Percentiles rank a stretch among this genome's conserved stretches.
phyloP scores from a whole-genome alignment of 2,797 vertebrate species.

The Hippoglossus hippoglossus region DNA sequence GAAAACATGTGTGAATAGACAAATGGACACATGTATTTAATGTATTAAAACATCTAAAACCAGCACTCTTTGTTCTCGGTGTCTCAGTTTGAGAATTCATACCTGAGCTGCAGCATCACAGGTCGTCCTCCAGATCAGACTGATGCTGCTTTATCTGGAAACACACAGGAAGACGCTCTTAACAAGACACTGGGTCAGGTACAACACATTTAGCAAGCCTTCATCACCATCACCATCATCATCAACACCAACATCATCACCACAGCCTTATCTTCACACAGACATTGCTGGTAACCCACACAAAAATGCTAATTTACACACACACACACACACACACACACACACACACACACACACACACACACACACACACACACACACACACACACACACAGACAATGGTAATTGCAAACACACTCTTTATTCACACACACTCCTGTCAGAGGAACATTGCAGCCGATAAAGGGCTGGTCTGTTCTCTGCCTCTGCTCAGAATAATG shows the following conservation, averaged over 20 bases:
- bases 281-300: neutral
- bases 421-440: slow-evolving; percentile 28
- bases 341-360: slow-evolving; percentile 12
- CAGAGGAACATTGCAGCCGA: slow-evolving; percentile 52
- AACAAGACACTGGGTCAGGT: neutral
- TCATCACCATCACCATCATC: neutral
- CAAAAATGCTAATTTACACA: neutral
- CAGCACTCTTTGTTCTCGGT: too few species aligned
- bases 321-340: neutral
- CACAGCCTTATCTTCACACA: neutral
- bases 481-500: slow-evolving; percentile 50
- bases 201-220: neutral
- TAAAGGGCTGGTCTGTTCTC: slow-evolving; percentile 45
- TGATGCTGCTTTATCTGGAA: slow-evolving; percentile 63
- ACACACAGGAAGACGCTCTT: slow-evolving; percentile 21
- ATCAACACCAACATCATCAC: neutral
- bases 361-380: neutral
- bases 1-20: too few species aligned
- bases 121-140: slow-evolving; percentile 55
- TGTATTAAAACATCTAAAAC: too few species aligned
- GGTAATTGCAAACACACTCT: slow-evolving; percentile 26
- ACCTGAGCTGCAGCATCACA: slow-evolving; percentile 62
- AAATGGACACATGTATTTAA: too few species aligned
- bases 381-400: neutral
- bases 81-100: neutral